phyloP scores from a whole-genome alignment of 2,113 vertebrate species.

The Sceloporus tristichus region DNA sequence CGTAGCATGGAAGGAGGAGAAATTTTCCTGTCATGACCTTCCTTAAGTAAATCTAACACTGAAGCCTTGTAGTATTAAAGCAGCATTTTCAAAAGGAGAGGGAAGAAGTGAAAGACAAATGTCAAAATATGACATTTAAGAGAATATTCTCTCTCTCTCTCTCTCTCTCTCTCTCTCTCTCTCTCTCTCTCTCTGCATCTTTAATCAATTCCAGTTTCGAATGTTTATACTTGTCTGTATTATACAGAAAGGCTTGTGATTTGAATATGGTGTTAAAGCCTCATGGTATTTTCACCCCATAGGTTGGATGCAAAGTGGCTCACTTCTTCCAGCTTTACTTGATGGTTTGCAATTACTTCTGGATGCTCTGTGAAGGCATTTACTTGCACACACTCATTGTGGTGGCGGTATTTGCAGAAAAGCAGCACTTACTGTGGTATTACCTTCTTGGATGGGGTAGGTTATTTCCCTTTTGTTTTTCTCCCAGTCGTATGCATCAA shows the following conservation, averaged over 20 bases:
- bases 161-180: too few relatives aligned
- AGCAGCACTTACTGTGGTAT: conserved; percentile 97
- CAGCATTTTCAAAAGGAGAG: too few relatives aligned
- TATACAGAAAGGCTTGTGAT: not conserved
- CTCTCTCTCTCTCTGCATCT: not conserved
- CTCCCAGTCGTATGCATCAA: not conserved
- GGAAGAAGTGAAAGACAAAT: too few relatives aligned
- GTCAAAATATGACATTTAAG: too few relatives aligned
- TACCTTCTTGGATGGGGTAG: conserved; percentile 98
- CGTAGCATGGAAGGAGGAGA: too few relatives aligned
- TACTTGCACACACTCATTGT: conserved; percentile 98
- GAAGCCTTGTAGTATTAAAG: too few relatives aligned
- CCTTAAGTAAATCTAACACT: too few relatives aligned
- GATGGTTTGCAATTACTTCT: conserved; percentile 98
- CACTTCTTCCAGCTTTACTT: conserved; percentile 95
- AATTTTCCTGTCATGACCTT: too few relatives aligned
- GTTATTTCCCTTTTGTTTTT: conserved; percentile 46
- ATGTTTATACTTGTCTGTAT: not conserved
- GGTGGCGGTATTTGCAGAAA: conserved; percentile 97
- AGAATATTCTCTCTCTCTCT: too few relatives aligned
- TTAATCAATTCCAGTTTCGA: not conserved
- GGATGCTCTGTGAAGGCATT: conserved; percentile 99
- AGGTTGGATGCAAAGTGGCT: conserved; percentile 94
- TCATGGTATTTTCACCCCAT: not conserved
- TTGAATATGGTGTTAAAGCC: not conserved